Evolutionary conservation across 2,888 invertebrate genomes (phyloP), one percentile per base, ranked within the genome.

Genomic region (Drosophila gaucha): DNA sequence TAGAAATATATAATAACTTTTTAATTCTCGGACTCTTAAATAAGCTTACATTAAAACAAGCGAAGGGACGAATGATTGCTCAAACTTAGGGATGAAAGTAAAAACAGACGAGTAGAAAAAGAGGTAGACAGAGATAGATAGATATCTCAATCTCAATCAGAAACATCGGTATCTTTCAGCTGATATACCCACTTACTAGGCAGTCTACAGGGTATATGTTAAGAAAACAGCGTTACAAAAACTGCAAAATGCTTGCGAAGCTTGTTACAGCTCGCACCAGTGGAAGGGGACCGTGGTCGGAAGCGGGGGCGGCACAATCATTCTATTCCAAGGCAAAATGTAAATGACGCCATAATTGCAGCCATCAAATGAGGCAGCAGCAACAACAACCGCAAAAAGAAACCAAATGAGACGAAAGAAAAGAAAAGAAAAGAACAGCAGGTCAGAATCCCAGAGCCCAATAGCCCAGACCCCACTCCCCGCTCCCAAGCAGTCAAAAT

Each of bases 311-410:
- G 49, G 20, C 5, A 14, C 49, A 39, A 58, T 62, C 67, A 63
- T 67, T 83, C 67, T 43, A 41, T 54, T 60, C 66, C 66, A 87
- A 84, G 85, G 82, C 74, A 44, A 68, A 77, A 88, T 85, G 85
- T 84, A 89, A 87, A 84, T 89, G 89, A 84, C 73, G 84, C 88
- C 89, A 84, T 84, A 87, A 84, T 84, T 84, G 84, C 84, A 84
- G 78, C 64, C 78, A 89, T 88, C 88, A 87, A 89, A 80, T 67
- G 67, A 73, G 67, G 67, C 67, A 83, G 41, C 65, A 54, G 38
- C 39, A 35, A 35, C 46, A 57, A 30, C 31, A 41, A 36, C n/a
- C 51, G 22, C 24, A 47, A 49, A 33, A 4, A 18, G n/a, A n/a
- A n/a, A n/a, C n/a, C n/a, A 20, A 26, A 36, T 9, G 31, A 33